Percentiles rank a stretch among this genome's conserved stretches.
Evolutionary conservation across 2,113 vertebrate species (phyloP).

Genomic region (Tachuris rubrigastra): DNA sequence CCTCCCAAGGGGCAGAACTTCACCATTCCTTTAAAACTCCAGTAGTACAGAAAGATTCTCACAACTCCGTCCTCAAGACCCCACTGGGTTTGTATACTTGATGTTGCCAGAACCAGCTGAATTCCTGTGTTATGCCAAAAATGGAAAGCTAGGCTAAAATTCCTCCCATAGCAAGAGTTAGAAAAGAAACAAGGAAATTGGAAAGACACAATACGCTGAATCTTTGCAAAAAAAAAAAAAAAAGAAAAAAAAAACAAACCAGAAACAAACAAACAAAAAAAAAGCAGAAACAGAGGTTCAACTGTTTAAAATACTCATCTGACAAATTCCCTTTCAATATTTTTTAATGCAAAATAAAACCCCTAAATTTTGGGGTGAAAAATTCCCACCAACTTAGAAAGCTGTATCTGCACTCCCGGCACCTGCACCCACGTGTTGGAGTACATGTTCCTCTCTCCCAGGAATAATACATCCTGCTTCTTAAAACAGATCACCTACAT

Average conservation of each 20-base stretch:
- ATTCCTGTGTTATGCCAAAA: neutral
- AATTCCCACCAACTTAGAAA: neutral
- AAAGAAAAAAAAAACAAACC: too few species aligned
- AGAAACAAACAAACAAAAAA: too few species aligned
- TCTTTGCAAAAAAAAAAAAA: neutral
- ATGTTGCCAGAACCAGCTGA: neutral
- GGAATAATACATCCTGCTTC: neutral
- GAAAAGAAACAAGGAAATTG: neutral
- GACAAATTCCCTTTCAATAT: neutral
- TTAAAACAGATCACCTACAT: neutral
- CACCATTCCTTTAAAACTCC: neutral
- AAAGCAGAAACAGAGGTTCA: neutral
- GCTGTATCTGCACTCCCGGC: neutral
- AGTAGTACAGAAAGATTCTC: neutral
- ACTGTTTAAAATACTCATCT: neutral
- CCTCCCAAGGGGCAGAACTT: neutral
- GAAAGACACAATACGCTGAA: neutral
- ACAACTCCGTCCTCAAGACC: neutral
- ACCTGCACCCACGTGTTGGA: neutral
- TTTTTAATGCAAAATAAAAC: neutral
- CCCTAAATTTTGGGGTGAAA: neutral
- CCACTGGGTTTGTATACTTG: neutral
- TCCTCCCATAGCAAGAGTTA: neutral
- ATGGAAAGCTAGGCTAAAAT: neutral
- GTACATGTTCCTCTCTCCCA: neutral